Evolutionary conservation across 2,797 vertebrate genomes (phyloP).

Genomic region (Oceanodroma leucorhoa): DNA sequence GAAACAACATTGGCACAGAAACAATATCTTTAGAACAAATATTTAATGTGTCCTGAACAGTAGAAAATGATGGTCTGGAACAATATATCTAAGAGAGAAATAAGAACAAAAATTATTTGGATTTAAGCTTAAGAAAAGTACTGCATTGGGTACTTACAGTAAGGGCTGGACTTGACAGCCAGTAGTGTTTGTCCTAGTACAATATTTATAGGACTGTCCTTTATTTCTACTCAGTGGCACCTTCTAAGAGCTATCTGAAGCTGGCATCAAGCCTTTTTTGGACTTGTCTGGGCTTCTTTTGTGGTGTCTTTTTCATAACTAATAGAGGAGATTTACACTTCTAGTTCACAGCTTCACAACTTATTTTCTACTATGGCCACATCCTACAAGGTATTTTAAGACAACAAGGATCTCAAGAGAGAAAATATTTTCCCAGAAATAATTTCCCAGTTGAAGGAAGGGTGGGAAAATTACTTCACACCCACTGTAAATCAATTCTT

Average conservation of each 20-base stretch:
- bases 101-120: not conserved
- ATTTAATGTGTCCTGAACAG: not conserved
- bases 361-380: not conserved
- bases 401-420: not conserved
- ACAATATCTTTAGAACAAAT: not conserved
- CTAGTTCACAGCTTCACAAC: not conserved
- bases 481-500: not conserved
- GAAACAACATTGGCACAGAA: not conserved
- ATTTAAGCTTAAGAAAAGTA: not conserved
- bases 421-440: not conserved
- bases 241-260: not conserved
- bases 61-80: not conserved
- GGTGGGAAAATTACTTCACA: not conserved
- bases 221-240: not conserved
- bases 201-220: not conserved
- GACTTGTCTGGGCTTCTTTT: not conserved
- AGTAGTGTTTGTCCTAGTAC: not conserved
- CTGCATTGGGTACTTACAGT: fast-evolving
- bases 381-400: not conserved
- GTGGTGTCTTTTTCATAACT: not conserved
- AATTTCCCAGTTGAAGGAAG: not conserved
- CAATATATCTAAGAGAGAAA: not conserved
- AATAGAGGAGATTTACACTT: not conserved
- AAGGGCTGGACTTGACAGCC: not conserved
- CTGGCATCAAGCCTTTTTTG: not conserved